Base-by-base conservation (phyloP, 2,797 vertebrate genomes). In the Gobio occitaniae region DNA sequence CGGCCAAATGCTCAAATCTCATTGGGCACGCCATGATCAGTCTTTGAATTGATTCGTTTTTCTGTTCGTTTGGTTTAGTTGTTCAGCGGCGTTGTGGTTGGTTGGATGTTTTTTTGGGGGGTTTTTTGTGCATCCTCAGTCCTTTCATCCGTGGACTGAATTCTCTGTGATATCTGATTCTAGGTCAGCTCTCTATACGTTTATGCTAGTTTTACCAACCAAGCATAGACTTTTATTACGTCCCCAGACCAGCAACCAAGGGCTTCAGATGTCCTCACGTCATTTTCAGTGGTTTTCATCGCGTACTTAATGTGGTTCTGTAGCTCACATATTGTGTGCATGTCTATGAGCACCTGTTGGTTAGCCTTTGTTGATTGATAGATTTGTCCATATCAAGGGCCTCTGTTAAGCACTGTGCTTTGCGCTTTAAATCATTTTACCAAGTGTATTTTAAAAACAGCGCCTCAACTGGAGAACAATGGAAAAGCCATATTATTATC, bases 221-320 rank as follows among this genome's bases (percentile, higher is more conserved):
- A 5, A 61, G 16, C 38, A 17, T 59, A 59, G 44, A 52, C 47
- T 61, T 78, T 52, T 36, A 59, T 15, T n/a, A 25, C 21, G 17
- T 66, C 63, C 70, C 78, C 78, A 69, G 41, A 84, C 52, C 71
- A 77, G 44, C 71, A 63, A 76, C 61, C 56, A 84, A 83, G 86
- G 82, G 82, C 78, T 87, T 78, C 10, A 61, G 59, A 85, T 89
- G 76, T 78, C 80, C 85, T 82, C 63, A 47, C 19, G 41, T 71
- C 80, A 85, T 80, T 69, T 61, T 44, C 32, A 17, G 76, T 84
- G 83, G 47, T 77, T 77, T 54, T 41, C 44, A 54, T 66, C 17
- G 19, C 71, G 69, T 48, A 54, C 29, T 25, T 5, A 29, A 56
- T 76, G 52, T 77, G 52, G 52, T n/a, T n/a, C 52, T 38, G 32